Base-by-base conservation (phyloP, 1,140 invertebrate genomes). In the Cydia strobilella region DNA sequence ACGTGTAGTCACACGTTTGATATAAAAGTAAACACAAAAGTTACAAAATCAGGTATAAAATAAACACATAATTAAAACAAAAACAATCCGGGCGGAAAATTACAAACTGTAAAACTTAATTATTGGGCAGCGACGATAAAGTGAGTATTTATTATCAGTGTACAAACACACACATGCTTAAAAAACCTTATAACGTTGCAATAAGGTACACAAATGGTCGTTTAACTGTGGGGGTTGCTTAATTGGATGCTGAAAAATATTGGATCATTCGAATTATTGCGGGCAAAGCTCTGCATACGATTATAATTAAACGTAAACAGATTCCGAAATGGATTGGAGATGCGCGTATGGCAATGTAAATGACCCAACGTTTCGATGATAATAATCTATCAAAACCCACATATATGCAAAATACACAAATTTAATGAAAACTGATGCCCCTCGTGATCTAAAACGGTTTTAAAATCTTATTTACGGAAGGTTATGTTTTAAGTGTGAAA, bases 261-360 rank as follows among this genome's bases (percentile, higher is more conserved):
- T 69, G 65, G 31, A 42, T 69, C 42, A 31, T 69, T 35, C 27
- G 27, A 69, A 69, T 69, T 69, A 69, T 69, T 69, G 31, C 65
- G 65, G 65, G 31, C 65, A 69, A 18, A 69, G 35, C 65, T 69
- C 65, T 69, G 65, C 65, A 69, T 42, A 35, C 31, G 65, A 4
- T 69, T 69, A 42, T 69, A 69, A 69, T 69, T 69, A 69, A 69
- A 69, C n/a, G 65, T 69, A 69, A 69, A 69, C 65, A 65, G 63
- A 69, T 69, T 59, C 20, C 54, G 20, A 10, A 7, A 59, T 59
- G 20, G 6, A n/a, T 39, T 39, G 35, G 45, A 48, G 45, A 15
- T 0, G 7, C 54, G 54, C 54, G 9, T 59, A 59, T 59, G 20
- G 54, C 1, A 59, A 23, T 59, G 20, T 59, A 3, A 23, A 13